Evolutionary conservation across 2,888 invertebrate genomes (phyloP).

Genomic region (Orthonychiurus folsomi): DNA sequence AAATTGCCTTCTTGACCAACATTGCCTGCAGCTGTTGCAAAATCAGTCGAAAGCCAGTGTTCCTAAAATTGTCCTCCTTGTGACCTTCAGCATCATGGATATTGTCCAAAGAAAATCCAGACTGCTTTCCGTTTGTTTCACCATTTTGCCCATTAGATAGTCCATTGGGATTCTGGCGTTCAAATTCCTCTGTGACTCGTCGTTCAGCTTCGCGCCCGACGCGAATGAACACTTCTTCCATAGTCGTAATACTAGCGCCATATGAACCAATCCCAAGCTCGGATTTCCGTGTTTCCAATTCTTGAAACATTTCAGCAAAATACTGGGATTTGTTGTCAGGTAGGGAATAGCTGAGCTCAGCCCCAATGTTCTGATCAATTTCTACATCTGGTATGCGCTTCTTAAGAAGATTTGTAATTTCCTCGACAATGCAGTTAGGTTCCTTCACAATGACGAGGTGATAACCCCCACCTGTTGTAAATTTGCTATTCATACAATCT

Average conservation of each 20-base stretch:
- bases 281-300: constrained; percentile 55
- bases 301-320: constrained; percentile 60
- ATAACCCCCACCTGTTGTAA: constrained; percentile 52
- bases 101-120: background rate
- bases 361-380: constrained; percentile 62
- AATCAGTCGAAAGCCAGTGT: constrained; percentile 44
- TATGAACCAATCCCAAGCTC: constrained; percentile 64
- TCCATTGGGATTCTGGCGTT: background rate
- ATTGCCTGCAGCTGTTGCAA: constrained; percentile 59
- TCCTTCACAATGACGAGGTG: constrained; percentile 62
- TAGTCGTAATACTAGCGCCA: constrained; percentile 49
- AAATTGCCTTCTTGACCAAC: constrained; percentile 56
- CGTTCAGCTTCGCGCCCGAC: constrained; percentile 17
- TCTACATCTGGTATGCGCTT: constrained; percentile 57
- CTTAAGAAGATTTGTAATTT: constrained; percentile 54
- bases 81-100: background rate
- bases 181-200: constrained; percentile 4
- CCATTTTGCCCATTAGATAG: background rate
- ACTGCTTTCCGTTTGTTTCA: background rate
- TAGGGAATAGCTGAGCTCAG: constrained; percentile 63
- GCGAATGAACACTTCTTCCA: constrained; percentile 35
- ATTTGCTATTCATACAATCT: background rate
- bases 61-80: constrained; percentile 27
- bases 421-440: constrained; percentile 43
- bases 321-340: constrained; percentile 53